These are phyloP conservation scores for Rhimphoctona megacephalus DNA, from an alignment of 2,888 invertebrate genomes.

Conservation along the genomic window DNA sequence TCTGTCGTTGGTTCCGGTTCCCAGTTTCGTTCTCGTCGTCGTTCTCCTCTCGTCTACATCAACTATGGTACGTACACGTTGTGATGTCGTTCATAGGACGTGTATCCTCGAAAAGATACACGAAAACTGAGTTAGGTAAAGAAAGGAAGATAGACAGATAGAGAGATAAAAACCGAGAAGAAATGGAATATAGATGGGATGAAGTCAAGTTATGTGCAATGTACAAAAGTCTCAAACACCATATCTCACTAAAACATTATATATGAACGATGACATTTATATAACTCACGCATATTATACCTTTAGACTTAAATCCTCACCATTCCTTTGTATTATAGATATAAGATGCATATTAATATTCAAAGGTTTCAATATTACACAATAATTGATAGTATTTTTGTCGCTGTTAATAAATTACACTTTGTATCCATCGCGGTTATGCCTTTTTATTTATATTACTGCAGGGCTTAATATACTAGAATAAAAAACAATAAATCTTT, in stretches of 20 bases:
- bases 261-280: neutral
- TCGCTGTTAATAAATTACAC: neutral
- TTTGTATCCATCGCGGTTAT: neutral
- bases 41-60: slow-evolving; percentile 39
- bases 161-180: slow-evolving; percentile 9
- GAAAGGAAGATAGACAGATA: neutral
- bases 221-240: slow-evolving; percentile 18
- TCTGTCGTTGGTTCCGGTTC: slow-evolving; percentile 64
- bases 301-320: neutral
- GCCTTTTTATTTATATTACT: no score
- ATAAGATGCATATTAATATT: slow-evolving; percentile 25
- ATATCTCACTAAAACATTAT: slow-evolving; percentile 5
- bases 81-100: slow-evolving; percentile 41
- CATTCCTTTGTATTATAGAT: neutral
- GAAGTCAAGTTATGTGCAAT: slow-evolving; percentile 27
- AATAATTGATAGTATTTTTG: neutral
- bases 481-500: no score
- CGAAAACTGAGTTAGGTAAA: slow-evolving; percentile 8
- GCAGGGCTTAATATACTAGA: no score
- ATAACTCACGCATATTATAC: neutral
- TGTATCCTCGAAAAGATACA: slow-evolving; percentile 45
- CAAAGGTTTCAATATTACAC: neutral
- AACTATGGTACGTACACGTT: slow-evolving; percentile 29
- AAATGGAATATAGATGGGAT: slow-evolving; percentile 34
- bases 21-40: slow-evolving; percentile 59